Conservation (phyloP, 2,113 vertebrate species). For the Perca flavescens region DNA sequence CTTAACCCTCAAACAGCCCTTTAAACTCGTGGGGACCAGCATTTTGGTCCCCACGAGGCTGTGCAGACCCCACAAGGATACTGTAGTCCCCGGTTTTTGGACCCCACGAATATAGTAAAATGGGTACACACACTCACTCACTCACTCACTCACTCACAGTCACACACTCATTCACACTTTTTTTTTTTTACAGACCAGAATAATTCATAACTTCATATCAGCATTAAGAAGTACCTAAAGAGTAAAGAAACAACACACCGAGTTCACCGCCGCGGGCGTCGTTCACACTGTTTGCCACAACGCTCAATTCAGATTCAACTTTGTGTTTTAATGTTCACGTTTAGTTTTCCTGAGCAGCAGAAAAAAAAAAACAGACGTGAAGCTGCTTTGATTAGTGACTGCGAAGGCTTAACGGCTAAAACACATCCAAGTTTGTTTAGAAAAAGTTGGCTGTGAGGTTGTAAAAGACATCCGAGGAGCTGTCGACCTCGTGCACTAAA, state of each 20-base stretch:
- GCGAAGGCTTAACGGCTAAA: neutral
- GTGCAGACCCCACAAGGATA: too few species aligned
- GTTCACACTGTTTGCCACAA: conserved; percentile 32
- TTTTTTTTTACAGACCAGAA: conserved; percentile 75
- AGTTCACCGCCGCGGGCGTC: conserved; percentile 6
- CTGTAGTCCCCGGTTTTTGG: too few species aligned
- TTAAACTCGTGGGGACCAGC: too few species aligned
- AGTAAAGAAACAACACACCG: conserved; percentile 58
- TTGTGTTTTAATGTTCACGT: neutral
- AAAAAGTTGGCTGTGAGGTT: neutral
- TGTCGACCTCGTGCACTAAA: neutral
- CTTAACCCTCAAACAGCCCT: too few species aligned
- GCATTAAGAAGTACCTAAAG: conserved; percentile 82
- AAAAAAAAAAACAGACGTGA: neutral
- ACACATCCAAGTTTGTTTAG: neutral
- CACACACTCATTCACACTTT: conserved; percentile 47
- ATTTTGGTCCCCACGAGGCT: too few species aligned
- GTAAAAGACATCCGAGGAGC: neutral
- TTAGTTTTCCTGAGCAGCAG: neutral
- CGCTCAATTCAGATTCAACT: neutral
- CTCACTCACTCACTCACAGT: neutral
- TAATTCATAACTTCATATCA: conserved; percentile 80
- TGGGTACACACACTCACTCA: conserved; percentile 13
- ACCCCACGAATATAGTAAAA: too few species aligned
- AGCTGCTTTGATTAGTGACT: neutral